Conservation (phyloP, 2,797 vertebrate genomes). For the Cirrhinus molitorella region DNA sequence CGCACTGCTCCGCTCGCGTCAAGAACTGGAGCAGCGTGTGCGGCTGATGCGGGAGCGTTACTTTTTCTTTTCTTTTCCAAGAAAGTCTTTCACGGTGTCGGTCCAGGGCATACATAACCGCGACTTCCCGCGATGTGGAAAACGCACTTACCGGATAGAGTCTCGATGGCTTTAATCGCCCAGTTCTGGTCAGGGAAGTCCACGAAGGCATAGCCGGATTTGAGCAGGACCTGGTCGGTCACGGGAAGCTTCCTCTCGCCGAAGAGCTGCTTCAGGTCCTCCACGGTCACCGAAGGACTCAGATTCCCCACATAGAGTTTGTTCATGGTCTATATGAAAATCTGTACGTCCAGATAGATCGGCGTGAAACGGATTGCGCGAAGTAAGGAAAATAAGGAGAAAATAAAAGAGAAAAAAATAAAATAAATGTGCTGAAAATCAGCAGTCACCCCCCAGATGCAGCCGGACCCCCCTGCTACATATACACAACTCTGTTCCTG, state of each 20-base stretch:
- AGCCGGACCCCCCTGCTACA: conserved; percentile 74
- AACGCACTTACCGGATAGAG: conserved; percentile 88
- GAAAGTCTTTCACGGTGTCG: conserved; percentile 66
- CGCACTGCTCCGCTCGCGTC: conserved; percentile 67
- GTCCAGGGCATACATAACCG: conserved; percentile 58
- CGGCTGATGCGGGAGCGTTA: conserved; percentile 59
- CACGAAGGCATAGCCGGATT: conserved; percentile 95
- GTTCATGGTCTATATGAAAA: conserved; percentile 88
- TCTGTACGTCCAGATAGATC: conserved; percentile 72
- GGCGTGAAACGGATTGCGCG: conserved; percentile 64
- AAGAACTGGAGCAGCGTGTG: conserved; percentile 73
- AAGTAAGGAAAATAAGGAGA: conserved; percentile 63
- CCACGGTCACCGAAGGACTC: conserved; percentile 92
- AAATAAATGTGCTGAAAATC: conserved; percentile 68
- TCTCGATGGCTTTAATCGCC: conserved; percentile 94
- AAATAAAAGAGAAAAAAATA: conserved; percentile 61
- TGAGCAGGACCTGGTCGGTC: conserved; percentile 90
- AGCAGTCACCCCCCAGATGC: conserved; percentile 76
- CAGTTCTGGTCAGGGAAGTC: conserved; percentile 95
- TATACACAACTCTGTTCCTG: conserved; percentile 82
- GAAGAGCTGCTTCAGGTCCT: conserved; percentile 93
- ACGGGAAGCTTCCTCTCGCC: conserved; percentile 89
- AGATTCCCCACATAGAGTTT: conserved; percentile 97
- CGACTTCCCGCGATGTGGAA: conserved; percentile 57
- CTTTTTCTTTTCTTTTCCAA: conserved; percentile 62